Conservation (phyloP, 2,113 vertebrate genomes). For the Seriola quinqueradiata region DNA sequence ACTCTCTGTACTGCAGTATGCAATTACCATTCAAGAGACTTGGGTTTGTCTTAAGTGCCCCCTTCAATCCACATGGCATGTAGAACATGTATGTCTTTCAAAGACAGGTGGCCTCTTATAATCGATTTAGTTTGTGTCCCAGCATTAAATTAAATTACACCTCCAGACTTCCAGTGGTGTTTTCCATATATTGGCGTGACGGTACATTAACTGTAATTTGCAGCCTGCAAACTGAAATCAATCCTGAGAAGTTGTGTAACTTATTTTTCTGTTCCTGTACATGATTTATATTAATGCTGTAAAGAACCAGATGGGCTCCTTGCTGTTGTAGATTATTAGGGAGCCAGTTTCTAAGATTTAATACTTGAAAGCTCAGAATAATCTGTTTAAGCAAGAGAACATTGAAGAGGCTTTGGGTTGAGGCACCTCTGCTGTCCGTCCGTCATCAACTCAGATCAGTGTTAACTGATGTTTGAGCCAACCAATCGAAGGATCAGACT, state of each 20-base stretch:
- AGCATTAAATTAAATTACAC: conserved; percentile 70
- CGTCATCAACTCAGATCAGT: conserved; percentile 70
- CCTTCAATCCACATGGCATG: conserved; percentile 65
- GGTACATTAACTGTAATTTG: conserved; percentile 71
- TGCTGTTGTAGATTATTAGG: conserved; percentile 6
- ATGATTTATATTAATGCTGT: conserved; percentile 38
- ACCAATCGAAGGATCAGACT: conserved; percentile 57
- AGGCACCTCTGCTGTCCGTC: conserved; percentile 74
- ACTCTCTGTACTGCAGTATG: conserved; percentile 55
- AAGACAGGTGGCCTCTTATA: conserved; percentile 66
- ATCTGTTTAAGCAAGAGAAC: conserved; percentile 44
- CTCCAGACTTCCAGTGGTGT: conserved; percentile 55
- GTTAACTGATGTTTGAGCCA: conserved; percentile 67
- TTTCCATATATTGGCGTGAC: conserved; percentile 60
- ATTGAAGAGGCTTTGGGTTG: conserved; percentile 46
- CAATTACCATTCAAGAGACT: conserved; percentile 69
- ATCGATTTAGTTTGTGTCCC: conserved; percentile 67
- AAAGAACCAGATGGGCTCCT: conserved; percentile 25
- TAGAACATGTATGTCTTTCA: conserved; percentile 58
- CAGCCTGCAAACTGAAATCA: conserved; percentile 56
- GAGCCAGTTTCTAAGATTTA: conserved; percentile 23
- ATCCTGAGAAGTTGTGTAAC: conserved; percentile 50
- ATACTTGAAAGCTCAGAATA: conserved; percentile 27
- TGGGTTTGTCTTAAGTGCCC: conserved; percentile 72
- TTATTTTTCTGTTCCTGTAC: conserved; percentile 50